Conservation (phyloP, 2,797 vertebrate genomes). For the Pseudocheirus occidentalis region DNA sequence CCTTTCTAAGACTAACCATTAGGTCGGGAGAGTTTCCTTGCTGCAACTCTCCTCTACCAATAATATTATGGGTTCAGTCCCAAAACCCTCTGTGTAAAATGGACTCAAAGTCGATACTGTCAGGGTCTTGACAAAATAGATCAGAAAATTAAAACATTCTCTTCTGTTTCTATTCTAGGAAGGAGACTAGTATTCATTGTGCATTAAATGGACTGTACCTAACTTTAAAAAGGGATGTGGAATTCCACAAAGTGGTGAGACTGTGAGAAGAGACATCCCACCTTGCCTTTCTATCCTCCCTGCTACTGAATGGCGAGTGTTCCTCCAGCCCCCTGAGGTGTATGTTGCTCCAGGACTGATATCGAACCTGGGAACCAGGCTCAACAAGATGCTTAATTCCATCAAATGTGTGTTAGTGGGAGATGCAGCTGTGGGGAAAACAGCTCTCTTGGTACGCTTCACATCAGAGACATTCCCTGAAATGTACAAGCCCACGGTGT, state of each 20-base stretch:
- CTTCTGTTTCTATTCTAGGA: constrained; percentile 62
- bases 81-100: not conserved
- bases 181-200: not conserved
- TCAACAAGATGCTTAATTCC: constrained; percentile 87
- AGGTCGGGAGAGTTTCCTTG: not conserved
- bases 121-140: not conserved
- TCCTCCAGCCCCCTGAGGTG: constrained; percentile 36
- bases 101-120: not conserved
- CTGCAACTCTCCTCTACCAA: not conserved
- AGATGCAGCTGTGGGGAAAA: constrained; percentile 96
- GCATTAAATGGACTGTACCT: not conserved
- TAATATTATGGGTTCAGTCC: not conserved
- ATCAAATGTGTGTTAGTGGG: constrained; percentile 97
- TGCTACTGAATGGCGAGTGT: constrained; percentile 70
- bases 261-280: not conserved
- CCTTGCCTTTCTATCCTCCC: not conserved
- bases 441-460: constrained; percentile 94
- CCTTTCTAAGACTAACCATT: not conserved
- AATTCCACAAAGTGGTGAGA: not conserved
- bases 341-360: constrained; percentile 5
- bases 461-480: constrained; percentile 97
- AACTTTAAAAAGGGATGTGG: not conserved
- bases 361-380: accelerated
- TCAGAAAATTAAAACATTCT: constrained; percentile 21
- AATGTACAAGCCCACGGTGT: constrained; percentile 94